These are phyloP conservation scores for Lethrus apterus DNA, from an alignment of 1,140 invertebrate genomes.

Conservation along the genomic window DNA sequence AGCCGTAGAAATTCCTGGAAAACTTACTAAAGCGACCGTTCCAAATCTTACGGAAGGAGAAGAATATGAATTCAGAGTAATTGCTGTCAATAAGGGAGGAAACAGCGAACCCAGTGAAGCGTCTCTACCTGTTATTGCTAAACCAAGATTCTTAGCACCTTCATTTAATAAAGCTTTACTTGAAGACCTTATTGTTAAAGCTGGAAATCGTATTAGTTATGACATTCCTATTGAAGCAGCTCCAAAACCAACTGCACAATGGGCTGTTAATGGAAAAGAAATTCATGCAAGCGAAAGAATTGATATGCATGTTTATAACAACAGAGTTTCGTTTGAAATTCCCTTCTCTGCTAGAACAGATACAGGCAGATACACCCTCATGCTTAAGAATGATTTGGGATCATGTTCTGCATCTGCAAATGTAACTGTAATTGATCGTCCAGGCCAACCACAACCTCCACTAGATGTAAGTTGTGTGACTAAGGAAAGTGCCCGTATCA, in stretches of 20 bases:
- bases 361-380: constrained; percentile 77
- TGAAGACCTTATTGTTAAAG: constrained; percentile 80
- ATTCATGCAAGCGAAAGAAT: constrained; percentile 55
- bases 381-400: constrained; percentile 78
- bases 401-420: constrained; percentile 71
- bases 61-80: constrained; percentile 95
- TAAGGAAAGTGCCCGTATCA: constrained; percentile 80
- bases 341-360: constrained; percentile 73
- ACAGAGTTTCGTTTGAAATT: constrained; percentile 79
- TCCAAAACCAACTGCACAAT: constrained; percentile 74
- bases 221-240: constrained; percentile 82
- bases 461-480: constrained; percentile 78
- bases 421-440: constrained; percentile 84
- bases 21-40: constrained; percentile 69
- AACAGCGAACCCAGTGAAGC: constrained; percentile 90
- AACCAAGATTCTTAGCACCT: constrained; percentile 76
- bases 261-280: constrained; percentile 82
- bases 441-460: constrained; percentile 79
- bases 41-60: constrained; percentile 85
- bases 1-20: constrained; percentile 67
- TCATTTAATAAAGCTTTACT: constrained; percentile 76
- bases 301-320: constrained; percentile 64
- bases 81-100: constrained; percentile 94
- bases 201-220: constrained; percentile 83
- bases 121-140: constrained; percentile 75